A percentile compares a stretch with the other conserved stretches of the same genome.
Evolutionary conservation across 2,888 invertebrate genomes (phyloP).

Genomic region (Lordiphosa fenestrarum): DNA sequence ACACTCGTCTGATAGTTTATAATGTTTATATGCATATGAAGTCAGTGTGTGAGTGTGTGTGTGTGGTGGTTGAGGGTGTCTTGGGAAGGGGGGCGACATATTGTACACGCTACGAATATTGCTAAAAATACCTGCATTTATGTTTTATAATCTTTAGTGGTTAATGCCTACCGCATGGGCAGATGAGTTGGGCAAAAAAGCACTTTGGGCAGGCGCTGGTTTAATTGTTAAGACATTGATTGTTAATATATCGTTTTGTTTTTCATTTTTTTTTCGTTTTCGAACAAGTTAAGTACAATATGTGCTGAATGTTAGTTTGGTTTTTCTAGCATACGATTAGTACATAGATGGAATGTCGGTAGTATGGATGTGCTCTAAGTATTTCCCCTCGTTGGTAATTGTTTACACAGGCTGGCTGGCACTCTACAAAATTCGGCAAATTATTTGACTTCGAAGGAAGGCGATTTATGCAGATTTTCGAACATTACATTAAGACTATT

Average conservation of each 20-base stretch:
- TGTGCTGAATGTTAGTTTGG: constrained; percentile 24
- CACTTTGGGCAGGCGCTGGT: constrained; percentile 67
- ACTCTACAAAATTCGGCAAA: too few species aligned
- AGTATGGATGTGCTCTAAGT: constrained; percentile 1
- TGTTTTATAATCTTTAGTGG: constrained; percentile 31
- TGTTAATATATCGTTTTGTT: constrained; percentile 36
- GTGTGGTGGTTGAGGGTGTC: constrained; percentile 13
- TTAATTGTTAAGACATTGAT: constrained; percentile 56
- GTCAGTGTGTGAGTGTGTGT: constrained; percentile 9
- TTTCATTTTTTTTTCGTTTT: constrained; percentile 18
- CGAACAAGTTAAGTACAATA: constrained; percentile 47
- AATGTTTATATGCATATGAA: constrained; percentile 68
- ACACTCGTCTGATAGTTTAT: constrained; percentile 33
- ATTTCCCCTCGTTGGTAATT: too few species aligned
- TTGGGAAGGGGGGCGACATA: constrained; percentile 51
- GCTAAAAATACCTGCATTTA: constrained; percentile 66
- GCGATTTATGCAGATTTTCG: too few species aligned
- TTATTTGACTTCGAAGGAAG: too few species aligned
- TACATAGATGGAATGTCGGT: constrained; percentile 15
- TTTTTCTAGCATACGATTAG: constrained; percentile 12
- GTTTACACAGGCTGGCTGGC: too few species aligned
- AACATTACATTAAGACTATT: too few species aligned
- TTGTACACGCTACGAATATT: constrained; percentile 69
- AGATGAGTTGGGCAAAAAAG: constrained; percentile 39
- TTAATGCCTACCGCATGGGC: constrained; percentile 21